Evolutionary conservation across 2,888 invertebrate species (phyloP).

Genomic region (Anaspis maculata): DNA sequence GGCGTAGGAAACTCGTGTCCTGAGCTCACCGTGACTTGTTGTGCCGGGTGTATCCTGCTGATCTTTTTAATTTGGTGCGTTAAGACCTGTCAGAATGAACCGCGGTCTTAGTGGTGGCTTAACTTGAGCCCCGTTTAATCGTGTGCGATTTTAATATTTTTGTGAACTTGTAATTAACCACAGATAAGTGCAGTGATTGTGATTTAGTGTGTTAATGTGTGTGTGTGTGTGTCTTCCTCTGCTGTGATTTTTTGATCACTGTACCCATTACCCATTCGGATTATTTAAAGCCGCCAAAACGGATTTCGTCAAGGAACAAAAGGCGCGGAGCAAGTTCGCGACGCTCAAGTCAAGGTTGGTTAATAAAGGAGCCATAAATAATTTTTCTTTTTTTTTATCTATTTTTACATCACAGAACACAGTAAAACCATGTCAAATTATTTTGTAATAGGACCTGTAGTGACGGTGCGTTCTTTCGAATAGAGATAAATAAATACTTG

Average conservation of each 20-base stretch:
- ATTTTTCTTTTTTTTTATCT: too few relatives aligned
- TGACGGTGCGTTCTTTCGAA: constrained; percentile 4
- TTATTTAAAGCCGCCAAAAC: constrained; percentile 5
- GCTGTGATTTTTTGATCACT: not conserved
- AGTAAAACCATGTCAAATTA: constrained; percentile 1
- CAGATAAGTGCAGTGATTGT: too few relatives aligned
- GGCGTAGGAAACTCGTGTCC: constrained; percentile 7
- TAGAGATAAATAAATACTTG: too few relatives aligned
- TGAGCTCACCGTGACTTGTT: constrained; percentile 8
- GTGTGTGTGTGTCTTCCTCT: not conserved
- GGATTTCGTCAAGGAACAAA: constrained; percentile 16
- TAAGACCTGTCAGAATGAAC: too few relatives aligned
- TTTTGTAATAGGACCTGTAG: not conserved
- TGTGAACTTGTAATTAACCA: too few relatives aligned
- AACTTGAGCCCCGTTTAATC: constrained; percentile 3
- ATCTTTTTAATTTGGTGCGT: too few relatives aligned
- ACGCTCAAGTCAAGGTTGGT: constrained; percentile 19
- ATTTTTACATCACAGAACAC: too few relatives aligned
- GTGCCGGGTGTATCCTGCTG: constrained; percentile 8
- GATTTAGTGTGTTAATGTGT: too few relatives aligned
- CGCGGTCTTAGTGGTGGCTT: too few relatives aligned
- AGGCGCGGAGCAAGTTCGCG: constrained; percentile 16
- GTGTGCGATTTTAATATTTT: not conserved
- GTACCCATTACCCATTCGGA: constrained; percentile 7
- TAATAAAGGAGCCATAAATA: not conserved